Base-by-base conservation (phyloP, 2,888 invertebrate genomes). In the Pogonocherus hispidulus region DNA sequence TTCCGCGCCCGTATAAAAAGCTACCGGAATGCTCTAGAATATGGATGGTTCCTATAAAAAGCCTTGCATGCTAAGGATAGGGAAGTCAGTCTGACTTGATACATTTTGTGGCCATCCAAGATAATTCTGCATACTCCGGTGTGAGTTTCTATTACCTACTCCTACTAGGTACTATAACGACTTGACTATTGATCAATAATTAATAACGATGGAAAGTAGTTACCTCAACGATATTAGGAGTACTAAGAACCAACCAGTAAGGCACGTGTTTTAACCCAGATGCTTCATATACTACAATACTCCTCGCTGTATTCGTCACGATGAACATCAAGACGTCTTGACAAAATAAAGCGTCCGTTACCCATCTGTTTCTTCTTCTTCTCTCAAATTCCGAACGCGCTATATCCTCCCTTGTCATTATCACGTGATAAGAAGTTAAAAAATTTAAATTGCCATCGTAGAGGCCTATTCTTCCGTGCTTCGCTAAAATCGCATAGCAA, bases 301-400 rank as follows among this genome's bases (percentile, higher is more conserved):
- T 90, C 69, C 91, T 87, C 65, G 91, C 89, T 0, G 90, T 89
- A 2, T 89, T 88, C 0, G 89, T 86, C 47, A 90, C 81, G 23
- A 89, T 78, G 49, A 91, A 82, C 76, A 87, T 87, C 62, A 88
- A 86, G 2, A 88, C 87, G 72, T 91, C 90, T 84, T 88, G 82
- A 16, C 86, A 82, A 80, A 89, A 90, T 2, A 90, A 79, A 0
- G 88, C 90, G 73, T 91, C 91, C 0, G 91, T 91, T 1, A 91
- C 86, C 91, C 91, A 91, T 1, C 89, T 9, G 87, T 81, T 77
- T 78, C 79, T 63, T 74, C 80, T 72, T 79, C 83, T 70, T 74
- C 83, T 55, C 52, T 82, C 81, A 69, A 82, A 80, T 57, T 82
- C 83, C 47, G 81, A 86, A 9, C 86, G 82, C 2, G 79, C 83